Percentiles rank a stretch among this genome's conserved stretches.
Evolutionary conservation across 2,113 vertebrate genomes (phyloP).

Genomic region (Anas platyrhynchos): DNA sequence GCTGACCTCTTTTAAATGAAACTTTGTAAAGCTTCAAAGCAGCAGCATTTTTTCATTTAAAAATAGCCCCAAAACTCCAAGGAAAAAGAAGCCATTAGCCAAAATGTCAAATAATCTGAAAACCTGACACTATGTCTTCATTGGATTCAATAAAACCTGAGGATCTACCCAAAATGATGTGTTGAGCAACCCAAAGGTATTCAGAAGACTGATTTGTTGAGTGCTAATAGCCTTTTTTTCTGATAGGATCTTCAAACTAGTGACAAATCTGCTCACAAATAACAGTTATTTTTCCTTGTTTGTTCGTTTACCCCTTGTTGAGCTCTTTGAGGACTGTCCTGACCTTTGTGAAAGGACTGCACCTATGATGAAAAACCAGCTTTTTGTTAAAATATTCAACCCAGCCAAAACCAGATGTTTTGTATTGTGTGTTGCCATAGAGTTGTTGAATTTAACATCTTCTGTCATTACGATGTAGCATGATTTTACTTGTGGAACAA

Average conservation of each 20-base stretch:
- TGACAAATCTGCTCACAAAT: not conserved
- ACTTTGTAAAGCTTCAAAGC: not conserved
- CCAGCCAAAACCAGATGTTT: not conserved
- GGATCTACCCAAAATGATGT: not conserved
- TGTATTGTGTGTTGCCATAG: not conserved
- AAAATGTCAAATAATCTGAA: slow-evolving; percentile 27
- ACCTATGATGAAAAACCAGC: not conserved
- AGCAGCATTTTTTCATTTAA: not conserved
- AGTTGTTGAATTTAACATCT: not conserved
- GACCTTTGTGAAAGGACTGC: not conserved
- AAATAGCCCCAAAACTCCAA: not conserved
- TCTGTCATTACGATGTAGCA: not conserved
- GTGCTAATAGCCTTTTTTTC: not conserved
- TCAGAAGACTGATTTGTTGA: not conserved
- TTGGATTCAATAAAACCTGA: not conserved
- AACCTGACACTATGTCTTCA: slow-evolving; percentile 1
- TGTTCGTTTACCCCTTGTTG: not conserved
- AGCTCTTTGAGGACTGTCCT: not conserved
- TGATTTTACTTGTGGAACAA: not conserved
- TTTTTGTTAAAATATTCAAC: not conserved
- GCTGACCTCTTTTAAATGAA: not conserved
- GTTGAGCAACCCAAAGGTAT: not conserved
- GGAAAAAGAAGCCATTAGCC: not conserved
- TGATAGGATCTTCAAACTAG: not conserved
- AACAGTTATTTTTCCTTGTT: not conserved